A percentile compares a stretch with the other conserved stretches of the same genome.
Evolutionary conservation across 2,113 vertebrate species (phyloP).

Genomic region (Eudorcas thomsonii): DNA sequence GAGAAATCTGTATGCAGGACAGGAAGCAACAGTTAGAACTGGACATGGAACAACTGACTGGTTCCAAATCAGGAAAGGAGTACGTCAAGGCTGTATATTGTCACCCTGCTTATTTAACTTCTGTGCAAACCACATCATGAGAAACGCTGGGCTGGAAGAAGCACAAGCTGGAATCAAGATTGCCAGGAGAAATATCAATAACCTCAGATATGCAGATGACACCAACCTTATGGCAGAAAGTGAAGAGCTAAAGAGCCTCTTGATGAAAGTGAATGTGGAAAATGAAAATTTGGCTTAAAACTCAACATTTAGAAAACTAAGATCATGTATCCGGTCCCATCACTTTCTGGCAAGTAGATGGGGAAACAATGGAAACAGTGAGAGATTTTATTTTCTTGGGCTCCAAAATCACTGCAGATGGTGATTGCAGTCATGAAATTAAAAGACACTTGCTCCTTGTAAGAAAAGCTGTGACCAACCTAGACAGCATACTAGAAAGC

Average conservation of each 20-base stretch:
- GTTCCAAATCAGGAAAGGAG: neutral
- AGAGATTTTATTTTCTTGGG: neutral
- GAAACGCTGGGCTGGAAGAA: neutral
- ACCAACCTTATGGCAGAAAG: neutral
- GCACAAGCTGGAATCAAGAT: neutral
- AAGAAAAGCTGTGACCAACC: neutral
- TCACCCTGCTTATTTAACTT: neutral
- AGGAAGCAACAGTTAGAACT: neutral
- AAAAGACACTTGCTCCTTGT: neutral
- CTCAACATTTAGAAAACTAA: neutral
- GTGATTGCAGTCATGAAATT: neutral
- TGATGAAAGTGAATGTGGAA: neutral
- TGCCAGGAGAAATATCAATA: neutral
- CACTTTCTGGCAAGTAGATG: neutral
- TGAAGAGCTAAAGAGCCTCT: neutral
- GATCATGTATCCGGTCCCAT: neutral
- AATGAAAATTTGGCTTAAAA: neutral
- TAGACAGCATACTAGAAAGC: neutral
- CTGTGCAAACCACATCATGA: neutral
- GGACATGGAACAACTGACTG: neutral
- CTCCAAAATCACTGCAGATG: neutral
- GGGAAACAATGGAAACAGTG: neutral
- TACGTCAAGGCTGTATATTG: neutral
- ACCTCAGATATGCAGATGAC: neutral
- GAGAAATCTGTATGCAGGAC: neutral